These are phyloP conservation scores for Protaetia brevitarsis DNA, from an alignment of 1,140 invertebrate genomes.

Conservation along the genomic window DNA sequence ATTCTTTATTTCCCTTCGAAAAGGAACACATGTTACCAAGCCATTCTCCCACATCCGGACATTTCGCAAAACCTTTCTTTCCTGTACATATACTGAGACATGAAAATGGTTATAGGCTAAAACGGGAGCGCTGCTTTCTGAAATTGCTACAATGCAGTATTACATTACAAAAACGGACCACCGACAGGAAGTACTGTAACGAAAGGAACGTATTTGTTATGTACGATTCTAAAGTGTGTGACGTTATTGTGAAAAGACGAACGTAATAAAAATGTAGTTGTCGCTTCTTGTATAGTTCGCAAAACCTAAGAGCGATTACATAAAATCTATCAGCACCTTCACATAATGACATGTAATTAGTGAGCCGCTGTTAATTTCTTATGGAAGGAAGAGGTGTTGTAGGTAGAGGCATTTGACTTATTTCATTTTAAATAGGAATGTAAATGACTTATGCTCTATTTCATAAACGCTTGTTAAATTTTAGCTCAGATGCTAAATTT, in stretches of 20 bases:
- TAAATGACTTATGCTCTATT: no score
- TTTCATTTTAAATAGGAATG: no score
- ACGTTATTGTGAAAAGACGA: not conserved
- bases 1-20: conserved; percentile 13
- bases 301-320: no score
- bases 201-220: conserved; percentile 9
- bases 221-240: not conserved
- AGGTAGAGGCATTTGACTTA: no score
- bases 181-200: conserved; percentile 11
- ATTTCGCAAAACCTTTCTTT: not conserved
- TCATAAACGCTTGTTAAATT: no score
- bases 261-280: not conserved
- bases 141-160: conserved; percentile 12
- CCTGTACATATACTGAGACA: conserved; percentile 2
- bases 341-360: no score
- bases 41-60: conserved; percentile 12
- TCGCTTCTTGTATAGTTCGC: no score
- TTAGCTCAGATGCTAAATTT: no score
- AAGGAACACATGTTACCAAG: conserved; percentile 1
- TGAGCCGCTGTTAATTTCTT: no score
- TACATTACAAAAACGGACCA: conserved; percentile 2
- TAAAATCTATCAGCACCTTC: no score
- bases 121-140: not conserved
- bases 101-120: no score
- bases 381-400: no score